A percentile compares a stretch with the other conserved stretches of the same genome.
Evolutionary conservation across 1,140 invertebrate genomes (phyloP).

Genomic region (Drosophila sproati): DNA sequence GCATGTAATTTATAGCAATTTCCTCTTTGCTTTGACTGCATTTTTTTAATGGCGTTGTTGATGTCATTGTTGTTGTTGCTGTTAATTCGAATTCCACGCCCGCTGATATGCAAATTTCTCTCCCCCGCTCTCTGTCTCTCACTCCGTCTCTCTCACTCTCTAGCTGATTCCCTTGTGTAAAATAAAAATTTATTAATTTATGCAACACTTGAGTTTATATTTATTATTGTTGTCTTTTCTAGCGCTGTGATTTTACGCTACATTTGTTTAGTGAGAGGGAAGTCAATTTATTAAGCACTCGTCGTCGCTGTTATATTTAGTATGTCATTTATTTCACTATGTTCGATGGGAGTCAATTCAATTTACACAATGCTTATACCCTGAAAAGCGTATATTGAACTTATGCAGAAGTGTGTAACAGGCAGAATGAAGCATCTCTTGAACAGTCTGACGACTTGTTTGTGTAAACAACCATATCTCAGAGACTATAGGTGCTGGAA

Average conservation of each 20-base stretch:
- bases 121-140: background rate
- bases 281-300: constrained; percentile 49
- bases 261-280: constrained; percentile 47
- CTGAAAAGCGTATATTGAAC: background rate
- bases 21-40: constrained; percentile 64
- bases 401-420: too few species aligned
- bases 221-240: constrained; percentile 36
- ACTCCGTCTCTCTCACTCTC: constrained; percentile 1
- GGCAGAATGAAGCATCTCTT: too few species aligned
- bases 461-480: too few species aligned
- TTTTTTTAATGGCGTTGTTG: constrained; percentile 29
- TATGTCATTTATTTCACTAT: constrained; percentile 46
- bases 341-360: background rate
- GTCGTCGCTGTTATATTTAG: constrained; percentile 25
- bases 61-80: constrained; percentile 4
- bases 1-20: constrained; percentile 73
- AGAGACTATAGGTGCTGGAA: too few species aligned
- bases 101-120: constrained; percentile 63
- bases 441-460: too few species aligned
- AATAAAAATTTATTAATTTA: constrained; percentile 70
- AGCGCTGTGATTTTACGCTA: constrained; percentile 63
- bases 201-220: constrained; percentile 66
- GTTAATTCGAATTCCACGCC: constrained; percentile 35
- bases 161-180: background rate
- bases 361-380: background rate